Evolutionary conservation across 1,140 invertebrate genomes (phyloP).

Genomic region (Cherax destructor): DNA sequence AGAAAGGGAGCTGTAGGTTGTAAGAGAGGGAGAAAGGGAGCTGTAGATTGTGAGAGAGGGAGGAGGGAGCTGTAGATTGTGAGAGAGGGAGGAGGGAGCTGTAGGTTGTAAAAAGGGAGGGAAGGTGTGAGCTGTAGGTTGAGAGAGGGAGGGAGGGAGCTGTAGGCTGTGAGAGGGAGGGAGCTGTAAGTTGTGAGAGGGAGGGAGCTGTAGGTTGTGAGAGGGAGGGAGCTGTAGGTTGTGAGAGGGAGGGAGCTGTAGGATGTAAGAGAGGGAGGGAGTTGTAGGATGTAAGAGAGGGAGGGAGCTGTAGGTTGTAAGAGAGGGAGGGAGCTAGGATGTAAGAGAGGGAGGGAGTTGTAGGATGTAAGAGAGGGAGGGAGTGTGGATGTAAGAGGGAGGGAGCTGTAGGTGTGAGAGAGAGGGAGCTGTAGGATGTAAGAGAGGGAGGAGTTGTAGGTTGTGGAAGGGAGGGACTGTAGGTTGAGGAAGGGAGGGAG

Average conservation of each 20-base stretch:
- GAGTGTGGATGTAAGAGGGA: background rate
- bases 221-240: background rate
- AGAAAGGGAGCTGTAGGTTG: background rate
- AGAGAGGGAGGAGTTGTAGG: background rate
- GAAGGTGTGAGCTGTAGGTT: background rate
- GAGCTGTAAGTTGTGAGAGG: background rate
- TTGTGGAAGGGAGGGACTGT: background rate
- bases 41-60: background rate
- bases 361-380: too few species aligned
- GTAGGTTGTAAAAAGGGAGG: background rate
- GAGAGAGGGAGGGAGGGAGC: background rate
- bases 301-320: background rate
- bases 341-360: too few species aligned
- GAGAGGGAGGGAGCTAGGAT: background rate
- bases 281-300: background rate
- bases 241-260: background rate
- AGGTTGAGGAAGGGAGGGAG: background rate
- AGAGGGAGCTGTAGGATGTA: too few species aligned
- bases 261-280: background rate
- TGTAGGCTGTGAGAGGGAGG: background rate
- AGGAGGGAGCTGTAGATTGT: too few species aligned
- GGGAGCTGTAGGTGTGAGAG: too few species aligned
- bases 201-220: background rate
- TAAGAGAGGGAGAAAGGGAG: background rate
- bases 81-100: background rate